Conservation (phyloP, 1,140 invertebrate species). For the Notospermus geniculatus region DNA sequence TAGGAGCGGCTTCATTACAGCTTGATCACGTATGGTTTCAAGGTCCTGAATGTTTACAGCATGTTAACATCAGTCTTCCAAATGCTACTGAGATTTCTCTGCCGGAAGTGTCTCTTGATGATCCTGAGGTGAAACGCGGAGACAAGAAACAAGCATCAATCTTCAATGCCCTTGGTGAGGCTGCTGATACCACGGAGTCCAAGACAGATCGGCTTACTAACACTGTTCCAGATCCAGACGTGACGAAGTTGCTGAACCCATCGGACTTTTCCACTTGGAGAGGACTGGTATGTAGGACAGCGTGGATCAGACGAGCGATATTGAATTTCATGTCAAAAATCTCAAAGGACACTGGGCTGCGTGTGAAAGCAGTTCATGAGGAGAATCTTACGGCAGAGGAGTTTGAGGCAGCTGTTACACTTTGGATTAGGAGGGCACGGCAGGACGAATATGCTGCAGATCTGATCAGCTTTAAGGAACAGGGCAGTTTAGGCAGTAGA, state of each 20-base stretch:
- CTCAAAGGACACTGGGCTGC: not conserved
- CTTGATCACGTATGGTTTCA: not conserved
- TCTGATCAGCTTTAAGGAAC: not conserved
- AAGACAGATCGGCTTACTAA: too few relatives aligned
- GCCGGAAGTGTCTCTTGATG: not conserved
- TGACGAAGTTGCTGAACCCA: too few relatives aligned
- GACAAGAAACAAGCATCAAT: too few relatives aligned
- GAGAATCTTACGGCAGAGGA: not conserved
- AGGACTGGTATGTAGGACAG: not conserved
- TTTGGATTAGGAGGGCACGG: not conserved
- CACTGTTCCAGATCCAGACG: too few relatives aligned
- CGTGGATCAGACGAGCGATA: not conserved
- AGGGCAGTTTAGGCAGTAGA: not conserved
- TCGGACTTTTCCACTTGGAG: too few relatives aligned
- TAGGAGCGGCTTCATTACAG: not conserved
- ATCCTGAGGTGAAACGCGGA: slow-evolving; percentile 4
- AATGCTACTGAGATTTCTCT: too few relatives aligned
- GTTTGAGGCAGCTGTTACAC: not conserved
- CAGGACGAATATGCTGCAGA: not conserved
- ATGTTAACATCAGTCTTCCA: not conserved
- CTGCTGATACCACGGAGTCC: too few relatives aligned
- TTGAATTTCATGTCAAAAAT: not conserved
- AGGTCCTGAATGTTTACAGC: not conserved
- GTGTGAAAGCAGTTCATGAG: not conserved
- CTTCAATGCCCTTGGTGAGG: too few relatives aligned